A percentile compares a stretch with the other conserved stretches of the same genome.
Evolutionary conservation across 2,113 vertebrate genomes (phyloP).

Genomic region (Triplophysa dalaica): DNA sequence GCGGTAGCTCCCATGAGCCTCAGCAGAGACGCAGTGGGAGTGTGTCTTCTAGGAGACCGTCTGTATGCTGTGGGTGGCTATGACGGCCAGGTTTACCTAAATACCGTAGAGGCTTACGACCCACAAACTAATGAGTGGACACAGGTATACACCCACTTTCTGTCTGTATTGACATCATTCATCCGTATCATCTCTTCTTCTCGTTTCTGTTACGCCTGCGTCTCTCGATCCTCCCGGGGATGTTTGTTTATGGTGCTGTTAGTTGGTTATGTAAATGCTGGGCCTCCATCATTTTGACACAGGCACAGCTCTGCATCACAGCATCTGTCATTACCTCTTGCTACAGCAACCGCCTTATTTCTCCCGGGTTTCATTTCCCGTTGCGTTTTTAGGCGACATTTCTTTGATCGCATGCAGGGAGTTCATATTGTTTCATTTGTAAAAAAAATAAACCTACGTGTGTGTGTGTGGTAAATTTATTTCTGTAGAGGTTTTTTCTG

Average conservation of each 20-base stretch:
- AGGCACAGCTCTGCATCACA: slow-evolving; percentile 27
- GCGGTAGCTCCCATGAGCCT: slow-evolving; percentile 98
- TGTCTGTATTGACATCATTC: not conserved
- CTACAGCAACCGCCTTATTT: slow-evolving; percentile 16
- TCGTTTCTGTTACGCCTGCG: not conserved
- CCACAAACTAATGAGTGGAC: slow-evolving; percentile 98
- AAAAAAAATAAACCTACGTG: not conserved
- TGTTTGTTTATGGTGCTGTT: slow-evolving; percentile 26
- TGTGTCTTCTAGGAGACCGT: slow-evolving; percentile 94
- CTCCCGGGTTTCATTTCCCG: slow-evolving; percentile 16
- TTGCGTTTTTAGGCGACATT: slow-evolving; percentile 6
- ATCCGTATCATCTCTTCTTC: not conserved
- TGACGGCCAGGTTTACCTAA: slow-evolving; percentile 94
- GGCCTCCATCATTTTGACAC: slow-evolving; percentile 26
- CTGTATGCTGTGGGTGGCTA: slow-evolving; percentile 96
- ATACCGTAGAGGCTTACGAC: slow-evolving; percentile 94
- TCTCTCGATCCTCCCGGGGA: slow-evolving; percentile 4
- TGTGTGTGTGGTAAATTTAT: not conserved
- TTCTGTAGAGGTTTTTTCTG: no score
- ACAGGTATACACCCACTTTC: slow-evolving; percentile 72
- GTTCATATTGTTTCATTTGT: slow-evolving; percentile 34
- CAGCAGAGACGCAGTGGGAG: slow-evolving; percentile 94
- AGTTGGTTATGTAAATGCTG: slow-evolving; percentile 40
- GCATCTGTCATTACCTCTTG: slow-evolving; percentile 9
- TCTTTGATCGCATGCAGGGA: slow-evolving; percentile 16